phyloP scores from a whole-genome alignment of 2,888 invertebrate genomes.

The Chalcosyrphus nemorum region DNA sequence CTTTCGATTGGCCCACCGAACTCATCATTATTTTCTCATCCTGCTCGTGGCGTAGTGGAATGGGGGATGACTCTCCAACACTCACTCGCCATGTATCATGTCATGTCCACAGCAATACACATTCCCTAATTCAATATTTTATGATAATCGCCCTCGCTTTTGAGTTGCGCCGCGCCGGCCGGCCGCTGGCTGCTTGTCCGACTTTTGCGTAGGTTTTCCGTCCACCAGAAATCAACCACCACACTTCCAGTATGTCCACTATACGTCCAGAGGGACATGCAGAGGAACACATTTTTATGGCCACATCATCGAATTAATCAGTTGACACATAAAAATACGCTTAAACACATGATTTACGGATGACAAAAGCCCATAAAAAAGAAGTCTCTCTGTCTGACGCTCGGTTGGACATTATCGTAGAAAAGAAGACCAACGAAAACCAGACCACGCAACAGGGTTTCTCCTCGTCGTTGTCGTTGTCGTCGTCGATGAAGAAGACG shows the following conservation, averaged over 20 bases:
- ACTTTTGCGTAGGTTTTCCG: constrained; percentile 65
- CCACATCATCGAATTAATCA: constrained; percentile 73
- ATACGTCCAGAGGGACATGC: not conserved
- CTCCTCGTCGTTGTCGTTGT: not conserved
- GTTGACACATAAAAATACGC: constrained; percentile 73
- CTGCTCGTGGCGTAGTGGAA: constrained; percentile 31
- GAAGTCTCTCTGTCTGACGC: constrained; percentile 53
- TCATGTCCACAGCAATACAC: constrained; percentile 64
- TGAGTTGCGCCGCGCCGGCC: constrained; percentile 44
- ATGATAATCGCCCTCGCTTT: constrained; percentile 72
- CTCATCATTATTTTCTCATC: constrained; percentile 31
- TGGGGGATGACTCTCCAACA: constrained; percentile 43
- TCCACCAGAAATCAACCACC: constrained; percentile 35
- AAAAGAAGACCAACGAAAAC: constrained; percentile 1
- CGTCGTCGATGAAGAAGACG: too few species aligned
- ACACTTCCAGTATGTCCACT: constrained; percentile 1
- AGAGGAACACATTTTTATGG: constrained; percentile 47
- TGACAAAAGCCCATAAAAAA: constrained; percentile 71
- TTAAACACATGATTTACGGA: constrained; percentile 72
- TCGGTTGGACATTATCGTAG: not conserved
- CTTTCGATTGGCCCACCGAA: constrained; percentile 41
- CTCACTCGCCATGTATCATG: constrained; percentile 67
- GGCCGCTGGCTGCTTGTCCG: not conserved
- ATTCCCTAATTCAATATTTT: constrained; percentile 73
- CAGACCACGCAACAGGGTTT: constrained; percentile 69